A percentile compares a stretch with the other conserved stretches of the same genome.
Conservation (phyloP, 1,140 invertebrate species). For the Holotrichia oblita region DNA sequence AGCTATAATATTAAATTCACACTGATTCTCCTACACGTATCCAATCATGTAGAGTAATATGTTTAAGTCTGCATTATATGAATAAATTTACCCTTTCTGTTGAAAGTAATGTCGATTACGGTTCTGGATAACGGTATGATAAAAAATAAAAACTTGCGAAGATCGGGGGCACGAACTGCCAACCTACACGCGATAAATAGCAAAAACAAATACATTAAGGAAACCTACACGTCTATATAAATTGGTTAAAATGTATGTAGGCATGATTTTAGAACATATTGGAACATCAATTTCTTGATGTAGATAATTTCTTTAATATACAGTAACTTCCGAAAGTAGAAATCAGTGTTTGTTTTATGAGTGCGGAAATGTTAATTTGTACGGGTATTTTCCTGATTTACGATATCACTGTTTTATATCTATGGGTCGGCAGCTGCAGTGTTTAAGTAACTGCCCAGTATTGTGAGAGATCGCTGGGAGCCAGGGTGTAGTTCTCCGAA, state of each 20-base stretch:
- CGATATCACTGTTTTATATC: too few species aligned
- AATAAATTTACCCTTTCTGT: background rate
- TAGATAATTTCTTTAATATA: background rate
- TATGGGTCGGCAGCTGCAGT: too few species aligned
- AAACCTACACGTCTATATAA: background rate
- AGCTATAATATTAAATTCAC: background rate
- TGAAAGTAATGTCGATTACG: background rate
- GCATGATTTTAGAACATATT: background rate
- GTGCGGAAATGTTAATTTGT: too few species aligned
- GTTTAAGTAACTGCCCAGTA: too few species aligned
- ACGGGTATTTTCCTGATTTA: too few species aligned
- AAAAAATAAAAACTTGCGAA: background rate
- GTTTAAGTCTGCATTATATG: background rate
- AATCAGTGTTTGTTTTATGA: too few species aligned
- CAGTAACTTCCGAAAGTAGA: too few species aligned
- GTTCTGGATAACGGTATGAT: slow-evolving; percentile 5
- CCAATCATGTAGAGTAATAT: background rate
- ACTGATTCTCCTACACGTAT: background rate
- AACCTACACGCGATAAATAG: slow-evolving; percentile 18
- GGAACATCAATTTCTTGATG: background rate
- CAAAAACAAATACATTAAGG: slow-evolving; percentile 32
- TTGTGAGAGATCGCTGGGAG: too few species aligned
- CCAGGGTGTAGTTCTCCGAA: too few species aligned
- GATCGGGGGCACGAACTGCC: slow-evolving; percentile 29
- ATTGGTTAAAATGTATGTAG: background rate